Evolutionary conservation across 2,888 invertebrate genomes (phyloP).

Genomic region (Sphaerophoria taeniata): DNA sequence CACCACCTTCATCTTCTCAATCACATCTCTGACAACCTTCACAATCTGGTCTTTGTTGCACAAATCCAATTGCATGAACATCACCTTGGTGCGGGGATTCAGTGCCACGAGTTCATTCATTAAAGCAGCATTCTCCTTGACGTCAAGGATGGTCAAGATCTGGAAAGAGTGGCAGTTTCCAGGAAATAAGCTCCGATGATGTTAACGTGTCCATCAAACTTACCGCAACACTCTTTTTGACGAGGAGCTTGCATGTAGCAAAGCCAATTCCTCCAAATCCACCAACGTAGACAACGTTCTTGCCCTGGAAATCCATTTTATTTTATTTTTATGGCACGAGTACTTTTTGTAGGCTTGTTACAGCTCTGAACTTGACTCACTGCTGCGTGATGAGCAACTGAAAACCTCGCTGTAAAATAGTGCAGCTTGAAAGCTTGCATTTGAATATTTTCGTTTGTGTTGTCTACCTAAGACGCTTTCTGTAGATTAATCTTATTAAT

Average conservation of each 20-base stretch:
- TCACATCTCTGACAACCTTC: slow-evolving; percentile 52
- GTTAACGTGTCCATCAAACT: not conserved
- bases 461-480: not conserved
- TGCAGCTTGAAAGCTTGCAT: slow-evolving; percentile 47
- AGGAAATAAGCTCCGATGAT: not conserved
- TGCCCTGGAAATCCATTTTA: slow-evolving; percentile 67
- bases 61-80: slow-evolving; percentile 62
- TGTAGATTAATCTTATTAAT: slow-evolving; percentile 40
- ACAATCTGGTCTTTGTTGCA: slow-evolving; percentile 65
- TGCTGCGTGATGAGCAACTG: slow-evolving; percentile 56
- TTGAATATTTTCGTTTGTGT: slow-evolving; percentile 15
- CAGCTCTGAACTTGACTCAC: slow-evolving; percentile 62
- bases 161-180: slow-evolving; percentile 7
- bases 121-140: slow-evolving; percentile 47
- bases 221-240: slow-evolving; percentile 68
- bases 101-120: slow-evolving; percentile 48
- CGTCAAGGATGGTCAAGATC: slow-evolving; percentile 72
- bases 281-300: slow-evolving; percentile 74
- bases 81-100: slow-evolving; percentile 43
- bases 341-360: not conserved
- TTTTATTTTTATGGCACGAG: not conserved
- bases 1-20: slow-evolving; percentile 58
- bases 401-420: slow-evolving; percentile 21
- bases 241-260: slow-evolving; percentile 67
- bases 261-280: slow-evolving; percentile 75